A percentile compares a stretch with the other conserved stretches of the same genome.
Conservation (phyloP, 2,113 vertebrate genomes). For the Pterophyllum scalare region DNA sequence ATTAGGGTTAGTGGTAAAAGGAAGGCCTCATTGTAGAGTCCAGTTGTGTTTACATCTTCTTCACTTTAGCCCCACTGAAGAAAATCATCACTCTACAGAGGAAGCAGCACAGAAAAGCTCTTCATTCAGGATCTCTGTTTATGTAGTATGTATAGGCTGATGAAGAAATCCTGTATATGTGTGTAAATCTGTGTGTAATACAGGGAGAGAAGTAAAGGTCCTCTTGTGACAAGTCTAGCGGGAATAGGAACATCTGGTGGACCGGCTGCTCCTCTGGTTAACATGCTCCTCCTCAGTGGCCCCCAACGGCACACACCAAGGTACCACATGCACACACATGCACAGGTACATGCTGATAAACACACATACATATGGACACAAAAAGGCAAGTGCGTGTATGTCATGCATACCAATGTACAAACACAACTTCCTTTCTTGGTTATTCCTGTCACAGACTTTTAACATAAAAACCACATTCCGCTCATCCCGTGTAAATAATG, state of each 20-base stretch:
- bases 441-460: background rate
- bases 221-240: slow-evolving; percentile 78
- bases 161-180: slow-evolving; percentile 24
- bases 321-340: slow-evolving; percentile 47
- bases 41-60: slow-evolving; percentile 40
- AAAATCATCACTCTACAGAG: slow-evolving; percentile 17
- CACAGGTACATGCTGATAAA: slow-evolving; percentile 24
- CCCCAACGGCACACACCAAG: slow-evolving; percentile 56
- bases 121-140: background rate
- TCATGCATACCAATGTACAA: background rate
- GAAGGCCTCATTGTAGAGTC: slow-evolving; percentile 13
- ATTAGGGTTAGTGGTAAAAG: background rate
- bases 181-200: slow-evolving; percentile 49
- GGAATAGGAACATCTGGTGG: slow-evolving; percentile 82
- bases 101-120: slow-evolving; percentile 24
- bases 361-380: slow-evolving; percentile 31
- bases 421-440: background rate
- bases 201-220: slow-evolving; percentile 79
- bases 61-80: slow-evolving; percentile 27
- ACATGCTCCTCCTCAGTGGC: slow-evolving; percentile 79
- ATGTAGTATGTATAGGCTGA: slow-evolving; percentile 39
- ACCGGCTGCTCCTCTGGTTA: slow-evolving; percentile 83
- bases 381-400: background rate
- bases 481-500: slow-evolving; percentile 30
- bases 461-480: background rate